Evolutionary conservation across 2,888 invertebrate species (phyloP), one percentile per base, ranked within the genome.

Genomic region (Portevinia maculata): DNA sequence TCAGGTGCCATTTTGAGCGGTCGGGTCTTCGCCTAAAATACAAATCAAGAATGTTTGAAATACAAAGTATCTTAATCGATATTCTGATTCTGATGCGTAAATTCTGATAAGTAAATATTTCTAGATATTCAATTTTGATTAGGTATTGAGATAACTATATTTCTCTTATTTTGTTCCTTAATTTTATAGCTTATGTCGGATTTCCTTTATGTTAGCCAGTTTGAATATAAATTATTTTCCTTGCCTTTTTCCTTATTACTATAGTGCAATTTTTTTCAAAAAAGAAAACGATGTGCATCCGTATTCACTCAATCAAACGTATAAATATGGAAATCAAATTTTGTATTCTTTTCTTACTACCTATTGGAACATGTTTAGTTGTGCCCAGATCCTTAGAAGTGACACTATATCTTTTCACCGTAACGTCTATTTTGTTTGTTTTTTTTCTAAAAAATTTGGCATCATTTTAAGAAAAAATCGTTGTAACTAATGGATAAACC

Each of bases 321-420:
- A n/a, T n/a, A n/a, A n/a, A 7, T 39, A 19, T 64, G 28, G 15
- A 62, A 62, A 62, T 65, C n/a, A 41, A 24, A 50, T 67, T 37
- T 67, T 17, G 24, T 55, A 13, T 46, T 44, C 44, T 55, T 67
- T 46, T 44, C 44, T 55, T 67, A 46, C 46, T 67, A 34, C 46
- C 24, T 67, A 46, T 34, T 67, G 53, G 53, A 48, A 39, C 52
- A 24, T 24, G 24, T 24, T 3, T 24, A 24, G 11, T 52, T 52
- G 52, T 52, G 48, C 41, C 53, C 21, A 24, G 46, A 17, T 46
- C 15, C 41, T 52, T 39, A 39, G 28, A 37, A 34, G 9, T 55
- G 21, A 0, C 28, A 46, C n/a, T 59, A 59, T n/a, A 37, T 7
- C 7, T 6, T 37, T 32, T 28, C 24, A 41, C 28, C n/a, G 11